These are phyloP conservation scores for Plusia festucae DNA, from an alignment of 2,888 invertebrate species.

Conservation along the genomic window DNA sequence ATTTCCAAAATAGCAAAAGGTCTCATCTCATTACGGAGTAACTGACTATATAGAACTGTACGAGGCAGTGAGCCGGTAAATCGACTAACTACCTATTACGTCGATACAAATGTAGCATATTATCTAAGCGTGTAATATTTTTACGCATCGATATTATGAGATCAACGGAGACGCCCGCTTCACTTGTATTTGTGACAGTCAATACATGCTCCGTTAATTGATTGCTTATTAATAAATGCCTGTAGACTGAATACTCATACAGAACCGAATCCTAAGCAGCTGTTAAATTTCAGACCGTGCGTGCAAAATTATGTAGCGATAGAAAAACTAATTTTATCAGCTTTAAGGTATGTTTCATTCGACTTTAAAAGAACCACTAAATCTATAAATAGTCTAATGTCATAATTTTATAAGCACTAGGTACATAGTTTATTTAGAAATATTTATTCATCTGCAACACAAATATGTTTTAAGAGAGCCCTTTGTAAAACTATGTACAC, in stretches of 20 bases:
- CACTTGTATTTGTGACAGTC: not conserved
- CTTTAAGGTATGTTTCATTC: too few relatives aligned
- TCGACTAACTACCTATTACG: constrained; percentile 25
- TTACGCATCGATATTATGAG: constrained; percentile 23
- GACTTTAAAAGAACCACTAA: too few relatives aligned
- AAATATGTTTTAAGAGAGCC: not conserved
- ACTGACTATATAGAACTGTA: constrained; percentile 16
- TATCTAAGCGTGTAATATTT: constrained; percentile 31
- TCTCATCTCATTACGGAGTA: constrained; percentile 42
- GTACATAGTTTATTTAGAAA: not conserved
- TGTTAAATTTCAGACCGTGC: too few relatives aligned
- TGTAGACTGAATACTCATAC: not conserved
- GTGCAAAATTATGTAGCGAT: too few relatives aligned
- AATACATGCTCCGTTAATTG: not conserved
- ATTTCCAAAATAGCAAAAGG: constrained; percentile 45
- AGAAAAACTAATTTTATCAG: too few relatives aligned
- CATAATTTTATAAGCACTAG: not conserved
- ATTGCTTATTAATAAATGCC: not conserved
- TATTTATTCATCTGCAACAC: not conserved
- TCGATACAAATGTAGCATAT: constrained; percentile 33
- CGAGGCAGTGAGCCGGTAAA: constrained; percentile 30
- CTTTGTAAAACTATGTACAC: constrained; percentile 2
- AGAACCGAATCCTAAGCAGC: not conserved
- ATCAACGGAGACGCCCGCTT: not conserved
- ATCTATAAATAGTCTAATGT: not conserved